Conservation (phyloP, 2,113 vertebrate genomes). For the Todiramphus saurophagus region DNA sequence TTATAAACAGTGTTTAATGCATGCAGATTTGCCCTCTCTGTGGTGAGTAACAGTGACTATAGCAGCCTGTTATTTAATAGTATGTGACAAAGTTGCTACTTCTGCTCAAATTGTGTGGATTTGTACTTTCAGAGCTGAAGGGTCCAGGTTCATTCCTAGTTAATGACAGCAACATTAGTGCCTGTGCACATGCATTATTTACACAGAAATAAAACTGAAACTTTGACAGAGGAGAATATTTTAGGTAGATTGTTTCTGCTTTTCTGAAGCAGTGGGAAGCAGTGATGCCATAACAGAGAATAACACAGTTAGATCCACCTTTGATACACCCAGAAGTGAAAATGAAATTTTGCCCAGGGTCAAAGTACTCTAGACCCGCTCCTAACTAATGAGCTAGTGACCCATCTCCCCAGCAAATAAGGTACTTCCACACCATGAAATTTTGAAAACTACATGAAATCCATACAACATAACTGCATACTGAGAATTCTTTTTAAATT, state of each 20-base stretch:
- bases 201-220: conserved; percentile 37
- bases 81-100: background rate
- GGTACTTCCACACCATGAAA: background rate
- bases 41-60: background rate
- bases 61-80: background rate
- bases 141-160: conserved; percentile 8
- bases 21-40: background rate
- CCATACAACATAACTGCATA: background rate
- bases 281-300: background rate
- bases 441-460: background rate
- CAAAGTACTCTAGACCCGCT: background rate
- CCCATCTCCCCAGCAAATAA: background rate
- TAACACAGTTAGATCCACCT: background rate
- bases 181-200: background rate
- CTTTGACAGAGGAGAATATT: background rate
- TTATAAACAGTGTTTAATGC: background rate
- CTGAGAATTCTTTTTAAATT: background rate
- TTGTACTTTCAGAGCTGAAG: background rate
- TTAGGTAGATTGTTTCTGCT: background rate
- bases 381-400: background rate
- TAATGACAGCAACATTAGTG: background rate
- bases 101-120: background rate
- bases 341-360: conserved; percentile 27
- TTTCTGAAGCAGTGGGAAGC: background rate
- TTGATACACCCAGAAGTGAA: background rate